Base-by-base conservation (phyloP, 1,140 invertebrate genomes). In the Gonatopus flavifemur region DNA sequence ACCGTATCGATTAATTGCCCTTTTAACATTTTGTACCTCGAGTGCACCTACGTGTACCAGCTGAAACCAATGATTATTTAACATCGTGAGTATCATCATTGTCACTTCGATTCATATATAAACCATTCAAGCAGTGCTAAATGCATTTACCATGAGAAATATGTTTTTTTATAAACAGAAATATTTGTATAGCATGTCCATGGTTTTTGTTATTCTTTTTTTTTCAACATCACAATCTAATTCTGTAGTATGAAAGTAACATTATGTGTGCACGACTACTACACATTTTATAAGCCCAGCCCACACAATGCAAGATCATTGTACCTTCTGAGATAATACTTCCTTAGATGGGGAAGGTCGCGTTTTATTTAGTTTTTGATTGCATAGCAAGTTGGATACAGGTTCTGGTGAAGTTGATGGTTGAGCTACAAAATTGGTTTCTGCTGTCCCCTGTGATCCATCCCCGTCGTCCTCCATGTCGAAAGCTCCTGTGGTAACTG, bases 1-100 rank as follows among this genome's bases (percentile, higher is more conserved):
- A 4, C 96, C 96, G 71, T 97, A 98, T n/a, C 93, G 84, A 77
- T 94, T 96, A 45, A 97, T 96, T 5, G 94, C 94, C 57, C 93
- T 86, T 66, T 95, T 92, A 43, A 98, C 94, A 82, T 98, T 98
- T 76, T 96, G 92, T 55, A 96, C 94, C 79, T 98, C 95, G 50
- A 98, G 80, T 12, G 94, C 91, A 54, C 91, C 92, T 43, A 95
- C 90, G 69, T 86, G 84, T 15, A 90, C 85, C 55, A 84, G 81
- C 76, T 83, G 75, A 53, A 80, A 78, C 37, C 72, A 74, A 52
- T 45, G 16, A 42, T 35, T 4, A n/a, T n/a, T n/a, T n/a, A n/a
- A n/a, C n/a, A n/a, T 3, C 28, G 6, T 51, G 35, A 45, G 22
- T 5, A 20, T 30, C 18, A 13, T 18, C 22, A 45, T 7, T 12